Evolutionary conservation across 2,888 invertebrate genomes (phyloP).

Genomic region (Fragum whitleyi): DNA sequence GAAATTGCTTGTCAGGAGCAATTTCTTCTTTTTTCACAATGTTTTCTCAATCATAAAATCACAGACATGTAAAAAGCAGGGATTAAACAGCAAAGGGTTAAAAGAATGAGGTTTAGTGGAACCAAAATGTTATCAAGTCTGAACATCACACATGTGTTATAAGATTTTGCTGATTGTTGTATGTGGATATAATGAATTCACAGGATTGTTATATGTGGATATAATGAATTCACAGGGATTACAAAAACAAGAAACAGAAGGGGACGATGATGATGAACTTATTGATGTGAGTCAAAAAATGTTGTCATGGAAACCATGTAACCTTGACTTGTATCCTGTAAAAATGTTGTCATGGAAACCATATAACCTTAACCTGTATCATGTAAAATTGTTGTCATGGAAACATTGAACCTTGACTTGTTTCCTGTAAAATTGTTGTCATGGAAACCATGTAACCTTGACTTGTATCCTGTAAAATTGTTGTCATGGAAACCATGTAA

Average conservation of each 20-base stretch:
- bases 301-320: not conserved
- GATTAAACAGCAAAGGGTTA: too few species aligned
- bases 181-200: not conserved
- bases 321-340: not conserved
- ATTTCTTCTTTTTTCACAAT: too few species aligned
- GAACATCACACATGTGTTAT: too few species aligned
- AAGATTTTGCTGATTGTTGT: too few species aligned
- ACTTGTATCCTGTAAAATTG: not conserved
- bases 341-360: not conserved
- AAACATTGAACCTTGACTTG: too few species aligned
- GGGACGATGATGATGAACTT: slow-evolving; percentile 56
- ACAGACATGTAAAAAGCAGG: too few species aligned
- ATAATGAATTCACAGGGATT: slow-evolving; percentile 15
- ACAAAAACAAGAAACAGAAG: slow-evolving; percentile 21
- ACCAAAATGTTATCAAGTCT: too few species aligned
- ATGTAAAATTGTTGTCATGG: not conserved
- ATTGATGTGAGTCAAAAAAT: slow-evolving; percentile 49
- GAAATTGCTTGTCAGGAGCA: too few species aligned
- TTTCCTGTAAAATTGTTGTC: not conserved
- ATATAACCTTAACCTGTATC: not conserved
- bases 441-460: not conserved
- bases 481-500: not conserved
- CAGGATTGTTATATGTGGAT: too few species aligned
- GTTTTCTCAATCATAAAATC: too few species aligned
- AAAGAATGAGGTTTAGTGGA: too few species aligned